phyloP scores from a whole-genome alignment of 2,888 invertebrate species.

The Catocala nupta region DNA sequence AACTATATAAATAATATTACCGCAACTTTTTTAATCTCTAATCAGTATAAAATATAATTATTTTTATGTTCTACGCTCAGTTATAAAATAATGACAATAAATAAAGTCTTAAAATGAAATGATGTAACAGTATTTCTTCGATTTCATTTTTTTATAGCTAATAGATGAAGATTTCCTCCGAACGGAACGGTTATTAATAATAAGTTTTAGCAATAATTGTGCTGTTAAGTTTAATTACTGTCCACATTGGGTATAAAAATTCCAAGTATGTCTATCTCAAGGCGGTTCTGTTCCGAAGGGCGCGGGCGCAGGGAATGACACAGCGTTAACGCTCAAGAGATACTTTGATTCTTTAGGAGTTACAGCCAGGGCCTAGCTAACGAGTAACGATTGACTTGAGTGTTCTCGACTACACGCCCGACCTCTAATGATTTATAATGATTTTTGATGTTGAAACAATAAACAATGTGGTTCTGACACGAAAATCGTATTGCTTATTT shows the following conservation, averaged over 20 bases:
- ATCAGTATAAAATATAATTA: constrained; percentile 26
- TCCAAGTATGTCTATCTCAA: constrained; percentile 38
- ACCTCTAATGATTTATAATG: constrained; percentile 65
- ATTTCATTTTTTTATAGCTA: constrained; percentile 30
- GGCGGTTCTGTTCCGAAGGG: constrained; percentile 62
- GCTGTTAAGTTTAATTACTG: constrained; percentile 37
- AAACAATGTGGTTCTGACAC: constrained; percentile 45
- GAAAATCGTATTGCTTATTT: constrained; percentile 21
- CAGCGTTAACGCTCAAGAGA: constrained; percentile 82
- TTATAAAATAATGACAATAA: constrained; percentile 25
- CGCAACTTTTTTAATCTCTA: constrained; percentile 22
- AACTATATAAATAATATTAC: constrained; percentile 16
- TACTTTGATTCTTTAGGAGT: constrained; percentile 83
- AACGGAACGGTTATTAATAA: constrained; percentile 22
- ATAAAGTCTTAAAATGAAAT: constrained; percentile 22
- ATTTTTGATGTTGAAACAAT: constrained; percentile 57
- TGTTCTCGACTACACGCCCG: constrained; percentile 70
- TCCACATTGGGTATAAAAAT: constrained; percentile 20
- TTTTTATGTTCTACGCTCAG: constrained; percentile 29
- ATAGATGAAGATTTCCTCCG: constrained; percentile 17
- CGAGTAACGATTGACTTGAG: constrained; percentile 81
- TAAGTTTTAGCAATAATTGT: constrained; percentile 30
- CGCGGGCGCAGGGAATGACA: constrained; percentile 79
- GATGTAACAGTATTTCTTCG: constrained; percentile 19
- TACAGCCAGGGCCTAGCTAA: constrained; percentile 74